These are phyloP conservation scores for Copidosoma floridanum DNA, from an alignment of 1,140 invertebrate species.

Conservation along the genomic window DNA sequence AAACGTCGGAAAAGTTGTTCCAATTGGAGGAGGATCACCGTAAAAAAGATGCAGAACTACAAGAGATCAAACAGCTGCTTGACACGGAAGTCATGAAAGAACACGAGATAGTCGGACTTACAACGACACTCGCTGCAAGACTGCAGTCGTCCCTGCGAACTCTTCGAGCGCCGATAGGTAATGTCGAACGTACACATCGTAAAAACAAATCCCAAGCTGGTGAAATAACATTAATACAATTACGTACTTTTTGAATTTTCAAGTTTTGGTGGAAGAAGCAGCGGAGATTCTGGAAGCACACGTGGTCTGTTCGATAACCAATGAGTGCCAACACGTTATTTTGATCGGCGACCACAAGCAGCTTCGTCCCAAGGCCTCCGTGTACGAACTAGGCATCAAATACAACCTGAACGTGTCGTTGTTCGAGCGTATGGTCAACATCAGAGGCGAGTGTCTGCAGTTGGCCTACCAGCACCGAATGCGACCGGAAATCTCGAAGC, in stretches of 20 bases:
- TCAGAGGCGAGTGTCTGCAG: no score
- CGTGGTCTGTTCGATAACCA: background rate
- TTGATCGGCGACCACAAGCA: no score
- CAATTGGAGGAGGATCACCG: background rate
- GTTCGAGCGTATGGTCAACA: slow-evolving; percentile 4
- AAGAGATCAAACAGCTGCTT: background rate
- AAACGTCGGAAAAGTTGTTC: background rate
- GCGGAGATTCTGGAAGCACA: slow-evolving; percentile 1
- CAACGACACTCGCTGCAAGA: background rate
- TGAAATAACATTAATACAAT: no score
- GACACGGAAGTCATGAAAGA: background rate
- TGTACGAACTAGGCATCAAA: slow-evolving; percentile 2
- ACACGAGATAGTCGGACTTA: background rate
- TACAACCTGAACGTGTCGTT: slow-evolving; percentile 1
- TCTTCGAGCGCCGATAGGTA: slow-evolving; percentile 5
- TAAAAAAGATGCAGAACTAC: background rate
- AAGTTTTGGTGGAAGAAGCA: slow-evolving; percentile 1
- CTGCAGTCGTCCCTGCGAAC: background rate
- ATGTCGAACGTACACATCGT: no score
- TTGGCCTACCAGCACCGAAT: slow-evolving; percentile 2
- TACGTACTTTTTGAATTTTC: background rate
- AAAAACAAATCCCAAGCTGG: no score
- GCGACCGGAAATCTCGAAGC: slow-evolving; percentile 1
- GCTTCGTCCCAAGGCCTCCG: background rate
- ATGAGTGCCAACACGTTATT: background rate